These are phyloP conservation scores for Drosophila insularis DNA, from an alignment of 1,140 invertebrate species.

Conservation along the genomic window DNA sequence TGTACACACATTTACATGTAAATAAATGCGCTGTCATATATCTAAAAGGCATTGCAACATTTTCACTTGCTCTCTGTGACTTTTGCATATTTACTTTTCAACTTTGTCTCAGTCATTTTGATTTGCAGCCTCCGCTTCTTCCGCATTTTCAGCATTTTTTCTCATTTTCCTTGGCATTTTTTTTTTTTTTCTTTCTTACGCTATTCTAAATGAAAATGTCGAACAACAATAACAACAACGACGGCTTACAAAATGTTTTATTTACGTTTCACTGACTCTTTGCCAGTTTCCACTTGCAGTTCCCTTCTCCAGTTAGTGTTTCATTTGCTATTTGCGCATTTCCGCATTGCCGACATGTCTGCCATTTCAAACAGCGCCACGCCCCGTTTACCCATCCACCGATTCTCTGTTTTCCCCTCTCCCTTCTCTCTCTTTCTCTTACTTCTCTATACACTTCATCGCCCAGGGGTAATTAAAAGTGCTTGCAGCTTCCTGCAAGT, in stretches of 20 bases:
- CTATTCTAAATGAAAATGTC: constrained; percentile 51
- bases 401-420: neutral
- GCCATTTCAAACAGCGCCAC: constrained; percentile 52
- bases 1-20: constrained; percentile 21
- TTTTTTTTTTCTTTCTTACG: too few relatives aligned
- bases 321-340: constrained; percentile 54
- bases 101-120: constrained; percentile 58
- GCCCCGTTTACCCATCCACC: neutral
- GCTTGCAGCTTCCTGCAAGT: constrained; percentile 39
- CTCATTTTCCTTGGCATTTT: neutral
- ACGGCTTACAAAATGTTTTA: constrained; percentile 66
- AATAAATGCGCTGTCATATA: constrained; percentile 51
- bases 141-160: too few relatives aligned
- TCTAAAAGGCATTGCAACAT: constrained; percentile 42
- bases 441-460: constrained; percentile 15
- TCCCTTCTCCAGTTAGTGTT: neutral
- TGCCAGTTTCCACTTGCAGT: neutral
- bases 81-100: constrained; percentile 55
- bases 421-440: neutral
- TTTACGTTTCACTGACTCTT: constrained; percentile 49
- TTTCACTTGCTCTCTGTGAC: constrained; percentile 3
- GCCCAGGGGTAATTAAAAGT: constrained; percentile 72
- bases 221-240: constrained; percentile 41
- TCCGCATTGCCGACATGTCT: constrained; percentile 78
- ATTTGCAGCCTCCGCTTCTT: constrained; percentile 33